These are phyloP conservation scores for Nothocercus nigrocapillus DNA, from an alignment of 2,113 vertebrate species.

Conservation along the genomic window DNA sequence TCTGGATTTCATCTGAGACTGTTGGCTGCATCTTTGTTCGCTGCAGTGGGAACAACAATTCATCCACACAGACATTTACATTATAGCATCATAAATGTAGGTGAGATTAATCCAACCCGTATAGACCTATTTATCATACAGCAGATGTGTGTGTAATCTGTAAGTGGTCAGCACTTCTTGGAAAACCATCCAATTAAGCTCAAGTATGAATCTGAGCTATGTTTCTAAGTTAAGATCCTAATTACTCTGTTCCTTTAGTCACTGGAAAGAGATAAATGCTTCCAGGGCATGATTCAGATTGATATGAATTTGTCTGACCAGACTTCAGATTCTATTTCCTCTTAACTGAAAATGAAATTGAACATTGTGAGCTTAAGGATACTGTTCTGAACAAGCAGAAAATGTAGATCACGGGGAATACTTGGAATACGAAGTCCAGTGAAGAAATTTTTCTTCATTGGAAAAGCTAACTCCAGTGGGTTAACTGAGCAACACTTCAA, in stretches of 20 bases:
- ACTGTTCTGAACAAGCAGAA: neutral
- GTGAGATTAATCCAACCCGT: neutral
- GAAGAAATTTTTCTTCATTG: conserved; percentile 26
- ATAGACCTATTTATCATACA: neutral
- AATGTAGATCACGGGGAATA: conserved; percentile 47
- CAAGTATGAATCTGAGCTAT: no score
- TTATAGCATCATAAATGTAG: rapidly evolving
- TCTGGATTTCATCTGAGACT: neutral
- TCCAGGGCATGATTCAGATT: neutral
- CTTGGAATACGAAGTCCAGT: neutral
- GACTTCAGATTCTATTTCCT: neutral
- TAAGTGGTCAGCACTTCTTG: neutral
- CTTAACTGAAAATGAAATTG: conserved; percentile 10
- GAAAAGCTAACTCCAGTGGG: conserved; percentile 19
- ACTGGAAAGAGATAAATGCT: neutral
- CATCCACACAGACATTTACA: rapidly evolving
- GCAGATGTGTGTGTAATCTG: rapidly evolving
- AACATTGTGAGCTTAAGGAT: neutral
- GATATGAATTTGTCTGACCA: neutral
- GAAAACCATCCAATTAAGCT: neutral
- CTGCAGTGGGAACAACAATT: rapidly evolving
- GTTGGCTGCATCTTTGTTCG: neutral
- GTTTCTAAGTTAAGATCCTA: rapidly evolving
- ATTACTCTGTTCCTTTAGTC: neutral
- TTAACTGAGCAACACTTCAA: conserved; percentile 45